Base-by-base conservation (phyloP, 2,797 vertebrate genomes). In the Pygocentrus nattereri region DNA sequence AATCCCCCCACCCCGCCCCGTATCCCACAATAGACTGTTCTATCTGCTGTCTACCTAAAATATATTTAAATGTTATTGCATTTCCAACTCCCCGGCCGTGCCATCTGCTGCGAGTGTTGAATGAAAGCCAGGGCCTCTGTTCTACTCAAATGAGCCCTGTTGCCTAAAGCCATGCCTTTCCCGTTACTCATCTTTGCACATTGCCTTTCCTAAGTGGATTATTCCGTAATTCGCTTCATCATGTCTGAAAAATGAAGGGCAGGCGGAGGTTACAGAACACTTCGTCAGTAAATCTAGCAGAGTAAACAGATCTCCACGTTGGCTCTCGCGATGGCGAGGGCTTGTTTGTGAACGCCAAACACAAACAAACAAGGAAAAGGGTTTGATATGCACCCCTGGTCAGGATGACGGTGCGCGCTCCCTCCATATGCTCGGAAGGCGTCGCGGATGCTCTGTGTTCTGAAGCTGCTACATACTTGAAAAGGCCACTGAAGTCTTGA, bases 121-220 rank as follows among this genome's bases (percentile, higher is more conserved):
- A 78, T 74, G 61, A 18, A 80, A 67, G 58, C 79, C 58, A 78
- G 79, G 44, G 67, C 62, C 69, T 74, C 61, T 78, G 78, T 79
- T 77, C 71, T 80, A 49, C 72, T 21, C 25, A 85, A 74, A 84
- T 77, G 34, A 83, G 83, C 74, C 76, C 68, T 44, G 30, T 73
- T 84, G 84, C 84, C 84, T 83, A 56, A 31, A 81, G 82, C 83
- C 77, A 75, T 80, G 67, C 72, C 76, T 84, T 86, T 84, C 82
- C 83, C 44, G 73, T 84, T 79, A 82, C 59, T 82, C 79, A 76
- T 79, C 77, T 84, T 82, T 85, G 67, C 85, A 86, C 82, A 86
- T 80, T 86, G 85, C 86, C 76, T 79, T 61, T 75, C 41, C 31
- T 84, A 81, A 82, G 82, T 84, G 70, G 84, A 84, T 85, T 86